phyloP scores from a whole-genome alignment of 2,888 invertebrate genomes.

The Gonocerus acuteangulatus region DNA sequence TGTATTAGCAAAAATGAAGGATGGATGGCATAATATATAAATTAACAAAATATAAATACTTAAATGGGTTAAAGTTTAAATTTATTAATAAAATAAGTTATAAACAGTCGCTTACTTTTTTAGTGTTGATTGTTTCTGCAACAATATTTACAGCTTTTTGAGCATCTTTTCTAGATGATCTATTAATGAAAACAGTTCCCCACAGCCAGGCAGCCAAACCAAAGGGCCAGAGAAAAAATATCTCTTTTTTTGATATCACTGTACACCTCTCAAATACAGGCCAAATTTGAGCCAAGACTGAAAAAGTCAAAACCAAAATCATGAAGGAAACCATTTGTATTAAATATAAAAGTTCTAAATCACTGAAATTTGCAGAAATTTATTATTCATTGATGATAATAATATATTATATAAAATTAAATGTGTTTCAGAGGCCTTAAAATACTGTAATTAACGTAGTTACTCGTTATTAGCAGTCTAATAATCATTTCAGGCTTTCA shows the following conservation, averaged over 20 bases:
- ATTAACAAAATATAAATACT: too few relatives aligned
- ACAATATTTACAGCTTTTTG: conserved; percentile 42
- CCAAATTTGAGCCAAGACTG: conserved; percentile 56
- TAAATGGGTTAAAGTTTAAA: too few relatives aligned
- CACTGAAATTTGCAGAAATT: neutral
- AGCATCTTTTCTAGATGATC: conserved; percentile 46
- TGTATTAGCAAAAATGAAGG: too few relatives aligned
- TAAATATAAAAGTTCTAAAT: too few relatives aligned
- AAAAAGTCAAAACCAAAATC: too few relatives aligned
- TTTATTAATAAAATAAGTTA: too few relatives aligned
- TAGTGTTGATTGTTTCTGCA: conserved; percentile 40
- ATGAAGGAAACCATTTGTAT: neutral
- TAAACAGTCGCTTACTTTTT: conserved; percentile 42
- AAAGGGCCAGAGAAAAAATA: conserved; percentile 49
- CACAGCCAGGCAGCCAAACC: conserved; percentile 49
- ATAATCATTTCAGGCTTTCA: too few relatives aligned
- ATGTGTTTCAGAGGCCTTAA: too few relatives aligned
- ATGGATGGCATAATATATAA: too few relatives aligned
- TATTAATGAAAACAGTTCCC: conserved; percentile 50
- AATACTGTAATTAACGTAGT: too few relatives aligned
- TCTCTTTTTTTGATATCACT: conserved; percentile 49
- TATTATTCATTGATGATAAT: neutral
- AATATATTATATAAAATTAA: neutral
- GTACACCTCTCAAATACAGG: conserved; percentile 46
- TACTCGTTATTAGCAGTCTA: too few relatives aligned